Evolutionary conservation across 1,140 invertebrate species (phyloP), one percentile per base, ranked within the genome.

Genomic region (Drosophila baimaii): DNA sequence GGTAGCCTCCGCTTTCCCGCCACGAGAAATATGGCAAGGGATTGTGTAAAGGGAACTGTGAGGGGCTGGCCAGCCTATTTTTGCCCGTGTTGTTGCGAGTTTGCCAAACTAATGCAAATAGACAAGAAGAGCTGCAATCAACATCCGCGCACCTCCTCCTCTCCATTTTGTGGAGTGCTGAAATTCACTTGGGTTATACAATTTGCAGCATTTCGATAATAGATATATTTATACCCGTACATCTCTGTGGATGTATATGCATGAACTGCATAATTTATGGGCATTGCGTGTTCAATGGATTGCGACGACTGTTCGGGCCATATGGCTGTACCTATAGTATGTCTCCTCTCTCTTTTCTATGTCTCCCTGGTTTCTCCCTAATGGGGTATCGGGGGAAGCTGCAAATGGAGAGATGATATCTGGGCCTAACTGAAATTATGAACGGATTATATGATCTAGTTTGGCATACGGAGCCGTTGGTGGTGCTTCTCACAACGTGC

Each of bases 241-340:
- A 66, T 68, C 58, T 29, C 58, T 58, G 61, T 57, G 68, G 46
- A 41, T 66, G 77, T 85, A 69, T 77, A 85, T 85, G 78, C 72
- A 86, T 81, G 79, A 55, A 79, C 71, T 86, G 83, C 84, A 88
- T 89, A 88, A 88, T 88, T 88, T 88, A 89, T 88, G 82, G 84
- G 81, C 84, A 58, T 84, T 88, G 85, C 85, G 77, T 88, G 85
- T 90, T 88, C 84, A 88, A 88, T 88, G 84, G 84, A 69, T 89
- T 88, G 84, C 84, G 85, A 77, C 65, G 43, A 61, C 59, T 66
- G 73, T 70, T 41, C 74, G 66, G 62, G 84, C 80, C 84, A 89
- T 89, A 84, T 88, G 77, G 84, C 80, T 56, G 47, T 76, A 77
- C 64, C 73, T 59, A 35, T 58, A 29, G 39, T 54, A 35, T 68